Percentiles rank a stretch among this genome's conserved stretches.
phyloP scores from a whole-genome alignment of 1,140 invertebrate genomes.

The Aphis gossypii region DNA sequence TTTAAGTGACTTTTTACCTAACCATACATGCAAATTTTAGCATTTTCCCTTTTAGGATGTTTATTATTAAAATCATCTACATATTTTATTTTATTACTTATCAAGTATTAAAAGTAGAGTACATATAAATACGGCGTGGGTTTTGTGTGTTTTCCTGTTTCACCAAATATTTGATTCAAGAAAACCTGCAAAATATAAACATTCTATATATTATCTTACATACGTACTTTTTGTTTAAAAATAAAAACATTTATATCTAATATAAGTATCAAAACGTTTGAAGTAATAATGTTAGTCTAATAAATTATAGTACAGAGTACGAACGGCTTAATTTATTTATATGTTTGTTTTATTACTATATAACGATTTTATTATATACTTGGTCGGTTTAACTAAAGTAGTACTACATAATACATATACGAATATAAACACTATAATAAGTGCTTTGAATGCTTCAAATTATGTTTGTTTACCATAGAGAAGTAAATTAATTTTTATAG shows the following conservation, averaged over 20 bases:
- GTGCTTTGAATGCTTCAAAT: not conserved
- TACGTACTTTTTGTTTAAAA: not conserved
- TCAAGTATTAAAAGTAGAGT: not conserved
- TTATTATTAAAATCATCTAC: not conserved
- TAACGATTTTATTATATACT: not conserved
- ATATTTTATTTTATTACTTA: constrained; percentile 29
- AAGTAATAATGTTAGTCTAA: not conserved
- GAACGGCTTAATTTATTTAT: not conserved
- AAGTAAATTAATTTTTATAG: not conserved
- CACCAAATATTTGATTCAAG: too few relatives aligned
- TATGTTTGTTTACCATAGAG: not conserved
- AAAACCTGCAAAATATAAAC: not conserved
- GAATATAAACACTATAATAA: not conserved
- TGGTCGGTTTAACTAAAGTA: not conserved
- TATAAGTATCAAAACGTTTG: not conserved
- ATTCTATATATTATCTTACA: not conserved
- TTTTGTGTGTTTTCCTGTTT: not conserved
- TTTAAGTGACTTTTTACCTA: not conserved
- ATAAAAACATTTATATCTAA: not conserved
- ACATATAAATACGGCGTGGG: not conserved
- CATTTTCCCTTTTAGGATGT: not conserved
- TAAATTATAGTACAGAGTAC: too few relatives aligned
- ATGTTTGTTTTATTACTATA: not conserved
- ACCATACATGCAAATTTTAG: not conserved
- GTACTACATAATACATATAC: not conserved